Evolutionary conservation across 2,113 vertebrate genomes (phyloP).

Genomic region (Nipponia nippon): DNA sequence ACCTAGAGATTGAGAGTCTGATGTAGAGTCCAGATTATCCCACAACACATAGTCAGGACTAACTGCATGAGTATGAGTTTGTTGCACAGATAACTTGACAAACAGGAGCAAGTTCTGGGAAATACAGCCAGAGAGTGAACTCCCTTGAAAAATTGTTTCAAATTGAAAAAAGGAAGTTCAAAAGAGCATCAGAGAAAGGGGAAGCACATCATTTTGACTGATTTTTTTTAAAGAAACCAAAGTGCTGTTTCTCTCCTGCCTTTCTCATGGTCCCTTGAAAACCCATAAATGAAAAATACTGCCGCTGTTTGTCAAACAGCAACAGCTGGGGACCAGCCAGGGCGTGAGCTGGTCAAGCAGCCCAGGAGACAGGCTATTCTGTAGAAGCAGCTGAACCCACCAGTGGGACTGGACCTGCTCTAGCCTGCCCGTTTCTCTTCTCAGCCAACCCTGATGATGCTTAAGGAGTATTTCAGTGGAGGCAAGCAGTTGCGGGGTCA

Average conservation of each 20-base stretch:
- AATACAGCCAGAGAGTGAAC: neutral
- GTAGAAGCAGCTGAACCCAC: neutral
- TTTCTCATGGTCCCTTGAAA: neutral
- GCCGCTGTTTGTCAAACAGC: neutral
- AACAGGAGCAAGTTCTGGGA: neutral
- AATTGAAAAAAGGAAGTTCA: neutral
- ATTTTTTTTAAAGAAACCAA: neutral
- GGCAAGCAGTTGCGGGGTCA: neutral
- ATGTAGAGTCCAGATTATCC: neutral
- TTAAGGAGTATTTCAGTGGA: neutral
- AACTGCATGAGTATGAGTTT: rapidly evolving
- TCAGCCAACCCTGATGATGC: neutral
- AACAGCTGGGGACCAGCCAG: neutral
- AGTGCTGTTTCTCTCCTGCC: neutral
- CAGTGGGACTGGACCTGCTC: neutral
- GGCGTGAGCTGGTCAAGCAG: neutral
- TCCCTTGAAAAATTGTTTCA: neutral
- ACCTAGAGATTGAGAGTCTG: neutral
- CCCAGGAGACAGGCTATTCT: neutral
- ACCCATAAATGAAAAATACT: neutral
- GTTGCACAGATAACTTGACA: neutral
- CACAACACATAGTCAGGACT: neutral
- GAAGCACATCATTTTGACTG: neutral
- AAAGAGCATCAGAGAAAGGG: neutral
- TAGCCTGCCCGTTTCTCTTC: neutral